These are phyloP conservation scores for Luehdorfia chinensis DNA, from an alignment of 1,140 invertebrate species.

Conservation along the genomic window DNA sequence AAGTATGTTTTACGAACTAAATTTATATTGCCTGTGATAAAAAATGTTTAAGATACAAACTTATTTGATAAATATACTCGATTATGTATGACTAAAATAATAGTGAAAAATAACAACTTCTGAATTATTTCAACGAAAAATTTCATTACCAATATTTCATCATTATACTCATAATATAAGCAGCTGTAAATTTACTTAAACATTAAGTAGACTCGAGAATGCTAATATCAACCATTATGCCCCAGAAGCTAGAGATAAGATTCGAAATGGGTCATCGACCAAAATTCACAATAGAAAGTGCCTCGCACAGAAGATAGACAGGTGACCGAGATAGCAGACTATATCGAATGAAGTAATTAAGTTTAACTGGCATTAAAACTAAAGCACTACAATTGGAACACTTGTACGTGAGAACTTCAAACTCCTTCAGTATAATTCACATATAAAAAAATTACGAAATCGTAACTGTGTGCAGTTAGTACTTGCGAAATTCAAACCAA, in stretches of 20 bases:
- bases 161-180: too few species aligned
- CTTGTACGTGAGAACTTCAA: background rate
- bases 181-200: too few species aligned
- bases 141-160: too few species aligned
- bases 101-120: too few species aligned
- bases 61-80: too few species aligned
- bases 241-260: slow-evolving; percentile 12
- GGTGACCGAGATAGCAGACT: slow-evolving; percentile 14
- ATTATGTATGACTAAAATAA: too few species aligned
- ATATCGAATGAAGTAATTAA: slow-evolving; percentile 7
- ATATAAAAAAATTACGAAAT: background rate
- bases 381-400: slow-evolving; percentile 2
- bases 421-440: background rate
- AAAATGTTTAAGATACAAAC: too few species aligned
- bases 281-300: slow-evolving; percentile 13
- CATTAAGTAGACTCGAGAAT: background rate
- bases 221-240: slow-evolving; percentile 9
- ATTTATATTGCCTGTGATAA: too few species aligned
- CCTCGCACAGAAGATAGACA: slow-evolving; percentile 4
- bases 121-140: too few species aligned
- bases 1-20: too few species aligned
- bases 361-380: slow-evolving; percentile 12
- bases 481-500: slow-evolving; percentile 7
- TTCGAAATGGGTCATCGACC: slow-evolving; percentile 15
- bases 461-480: background rate